Evolutionary conservation across 2,797 vertebrate species (phyloP).

Genomic region (Halcyon smyrnensis): DNA sequence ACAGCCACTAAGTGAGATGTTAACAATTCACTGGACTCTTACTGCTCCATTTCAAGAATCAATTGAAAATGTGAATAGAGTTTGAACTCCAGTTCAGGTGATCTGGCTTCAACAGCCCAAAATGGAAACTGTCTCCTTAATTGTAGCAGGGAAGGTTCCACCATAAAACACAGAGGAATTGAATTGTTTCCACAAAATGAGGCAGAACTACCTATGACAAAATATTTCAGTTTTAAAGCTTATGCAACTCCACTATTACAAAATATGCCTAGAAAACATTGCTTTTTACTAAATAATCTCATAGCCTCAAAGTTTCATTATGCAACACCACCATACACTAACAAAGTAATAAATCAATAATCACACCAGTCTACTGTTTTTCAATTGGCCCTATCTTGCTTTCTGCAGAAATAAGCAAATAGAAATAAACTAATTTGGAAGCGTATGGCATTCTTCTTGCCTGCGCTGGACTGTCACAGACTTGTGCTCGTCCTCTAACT

Average conservation of each 20-base stretch:
- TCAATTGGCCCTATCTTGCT: neutral
- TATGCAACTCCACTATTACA: neutral
- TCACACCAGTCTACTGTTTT: neutral
- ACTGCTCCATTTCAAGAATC: neutral
- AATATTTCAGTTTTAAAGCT: neutral
- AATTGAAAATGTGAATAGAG: neutral
- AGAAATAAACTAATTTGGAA: neutral
- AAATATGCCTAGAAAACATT: neutral
- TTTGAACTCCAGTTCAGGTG: neutral
- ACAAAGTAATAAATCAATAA: accelerated
- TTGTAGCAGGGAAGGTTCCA: neutral
- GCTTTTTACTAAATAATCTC: neutral
- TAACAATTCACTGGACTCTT: neutral
- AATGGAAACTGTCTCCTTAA: neutral
- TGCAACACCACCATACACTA: neutral
- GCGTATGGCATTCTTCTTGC: neutral
- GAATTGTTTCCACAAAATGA: neutral
- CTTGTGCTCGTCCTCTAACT: neutral
- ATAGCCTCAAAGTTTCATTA: neutral
- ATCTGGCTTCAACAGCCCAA: neutral
- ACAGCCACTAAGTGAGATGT: neutral
- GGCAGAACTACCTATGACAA: neutral
- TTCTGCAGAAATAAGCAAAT: neutral
- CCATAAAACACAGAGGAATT: neutral
- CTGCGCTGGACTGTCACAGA: neutral